Conservation (phyloP, 2,113 vertebrate species). For the Dasyprocta punctata region DNA sequence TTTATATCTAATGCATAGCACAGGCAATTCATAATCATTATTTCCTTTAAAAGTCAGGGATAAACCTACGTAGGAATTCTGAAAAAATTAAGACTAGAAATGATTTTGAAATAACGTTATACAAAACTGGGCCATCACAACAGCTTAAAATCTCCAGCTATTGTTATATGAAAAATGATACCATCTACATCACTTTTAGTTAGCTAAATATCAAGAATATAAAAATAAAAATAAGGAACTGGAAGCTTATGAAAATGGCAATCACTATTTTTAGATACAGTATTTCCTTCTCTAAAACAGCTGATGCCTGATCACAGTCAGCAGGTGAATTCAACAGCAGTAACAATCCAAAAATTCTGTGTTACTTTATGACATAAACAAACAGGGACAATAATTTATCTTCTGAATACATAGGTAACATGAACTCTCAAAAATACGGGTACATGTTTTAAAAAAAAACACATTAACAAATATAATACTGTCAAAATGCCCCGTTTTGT, state of each 20-base stretch:
- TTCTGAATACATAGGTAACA: background rate
- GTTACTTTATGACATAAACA: background rate
- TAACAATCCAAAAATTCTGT: background rate
- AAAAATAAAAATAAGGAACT: background rate
- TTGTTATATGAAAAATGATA: background rate
- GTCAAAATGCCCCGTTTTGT: conserved; percentile 2
- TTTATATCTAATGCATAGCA: conserved; percentile 39
- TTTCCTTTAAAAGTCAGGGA: conserved; percentile 7
- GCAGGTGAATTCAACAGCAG: background rate
- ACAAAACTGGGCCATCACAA: background rate
- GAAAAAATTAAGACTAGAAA: conserved; percentile 36
- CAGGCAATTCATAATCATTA: conserved; percentile 19
- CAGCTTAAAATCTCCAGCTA: background rate
- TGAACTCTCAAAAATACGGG: background rate
- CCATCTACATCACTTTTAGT: background rate
- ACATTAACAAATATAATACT: background rate
- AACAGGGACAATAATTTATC: background rate
- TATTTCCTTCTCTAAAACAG: background rate
- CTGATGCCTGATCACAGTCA: background rate
- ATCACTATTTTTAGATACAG: background rate
- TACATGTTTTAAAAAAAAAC: conserved; percentile 21
- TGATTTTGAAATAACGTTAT: background rate
- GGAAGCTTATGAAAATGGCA: background rate
- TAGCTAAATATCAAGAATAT: background rate
- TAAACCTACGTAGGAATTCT: background rate